phyloP scores from a whole-genome alignment of 1,140 invertebrate species.

The Pachyrhynchus sulphureomaculatus region DNA sequence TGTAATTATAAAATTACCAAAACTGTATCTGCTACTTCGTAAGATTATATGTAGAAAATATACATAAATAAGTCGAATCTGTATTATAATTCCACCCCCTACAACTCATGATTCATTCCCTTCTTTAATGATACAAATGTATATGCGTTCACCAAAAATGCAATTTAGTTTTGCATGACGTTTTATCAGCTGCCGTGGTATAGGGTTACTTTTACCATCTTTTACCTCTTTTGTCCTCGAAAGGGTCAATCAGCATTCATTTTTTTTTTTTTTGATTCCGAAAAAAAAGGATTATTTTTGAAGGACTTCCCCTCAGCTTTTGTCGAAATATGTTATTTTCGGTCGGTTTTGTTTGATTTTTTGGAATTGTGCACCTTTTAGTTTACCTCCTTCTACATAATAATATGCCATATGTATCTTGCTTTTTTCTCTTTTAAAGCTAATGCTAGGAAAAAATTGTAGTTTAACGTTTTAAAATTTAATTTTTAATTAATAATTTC shows the following conservation, averaged over 20 bases:
- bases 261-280: too few species aligned
- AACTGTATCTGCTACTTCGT: too few species aligned
- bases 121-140: background rate
- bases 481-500: too few species aligned
- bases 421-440: too few species aligned
- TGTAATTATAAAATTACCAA: too few species aligned
- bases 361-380: background rate
- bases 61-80: too few species aligned
- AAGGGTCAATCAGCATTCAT: slow-evolving; percentile 18
- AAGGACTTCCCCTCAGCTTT: slow-evolving; percentile 9
- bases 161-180: slow-evolving; percentile 13
- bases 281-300: slow-evolving; percentile 22
- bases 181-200: slow-evolving; percentile 16
- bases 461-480: too few species aligned
- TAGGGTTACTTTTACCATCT: slow-evolving; percentile 9
- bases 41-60: too few species aligned
- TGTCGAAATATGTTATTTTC: slow-evolving; percentile 21
- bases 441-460: too few species aligned
- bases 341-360: slow-evolving; percentile 16
- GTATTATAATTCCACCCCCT: too few species aligned
- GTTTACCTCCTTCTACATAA: too few species aligned
- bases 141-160: slow-evolving; percentile 3
- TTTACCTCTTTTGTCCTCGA: slow-evolving; percentile 18
- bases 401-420: too few species aligned
- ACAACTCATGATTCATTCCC: background rate